These are phyloP conservation scores for Papilio xuthus DNA, from an alignment of 1,140 invertebrate genomes.

Conservation along the genomic window DNA sequence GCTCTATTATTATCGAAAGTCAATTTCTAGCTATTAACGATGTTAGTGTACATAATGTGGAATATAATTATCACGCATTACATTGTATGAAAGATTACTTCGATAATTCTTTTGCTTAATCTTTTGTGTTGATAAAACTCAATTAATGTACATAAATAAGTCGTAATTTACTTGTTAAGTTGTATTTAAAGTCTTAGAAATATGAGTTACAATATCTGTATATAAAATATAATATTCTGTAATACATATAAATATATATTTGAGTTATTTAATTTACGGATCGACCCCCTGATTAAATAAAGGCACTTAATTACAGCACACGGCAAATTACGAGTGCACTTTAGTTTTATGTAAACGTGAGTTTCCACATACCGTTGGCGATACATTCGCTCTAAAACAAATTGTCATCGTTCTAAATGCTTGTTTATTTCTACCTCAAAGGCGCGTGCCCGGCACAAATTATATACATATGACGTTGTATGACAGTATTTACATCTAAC, in stretches of 20 bases:
- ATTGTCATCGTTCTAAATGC: too few species aligned
- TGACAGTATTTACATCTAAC: too few species aligned
- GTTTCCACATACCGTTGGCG: too few species aligned
- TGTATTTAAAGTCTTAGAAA: background rate
- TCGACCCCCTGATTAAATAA: background rate
- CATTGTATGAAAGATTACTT: background rate
- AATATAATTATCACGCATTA: background rate
- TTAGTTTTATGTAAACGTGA: too few species aligned
- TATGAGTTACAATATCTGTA: background rate
- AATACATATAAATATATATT: background rate
- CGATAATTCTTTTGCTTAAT: background rate
- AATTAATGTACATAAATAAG: too few species aligned
- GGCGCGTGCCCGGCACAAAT: too few species aligned
- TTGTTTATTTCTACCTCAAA: too few species aligned
- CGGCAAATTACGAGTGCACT: too few species aligned
- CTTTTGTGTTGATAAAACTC: background rate
- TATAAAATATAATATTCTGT: background rate
- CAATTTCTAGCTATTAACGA: constrained; percentile 1
- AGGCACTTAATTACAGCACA: too few species aligned
- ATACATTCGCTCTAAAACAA: too few species aligned
- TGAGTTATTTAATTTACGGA: background rate
- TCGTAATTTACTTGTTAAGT: background rate
- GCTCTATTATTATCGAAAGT: background rate
- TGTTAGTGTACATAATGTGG: background rate
- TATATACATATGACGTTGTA: too few species aligned